Conservation (phyloP, 2,888 invertebrate species). For the Altica lythri region DNA sequence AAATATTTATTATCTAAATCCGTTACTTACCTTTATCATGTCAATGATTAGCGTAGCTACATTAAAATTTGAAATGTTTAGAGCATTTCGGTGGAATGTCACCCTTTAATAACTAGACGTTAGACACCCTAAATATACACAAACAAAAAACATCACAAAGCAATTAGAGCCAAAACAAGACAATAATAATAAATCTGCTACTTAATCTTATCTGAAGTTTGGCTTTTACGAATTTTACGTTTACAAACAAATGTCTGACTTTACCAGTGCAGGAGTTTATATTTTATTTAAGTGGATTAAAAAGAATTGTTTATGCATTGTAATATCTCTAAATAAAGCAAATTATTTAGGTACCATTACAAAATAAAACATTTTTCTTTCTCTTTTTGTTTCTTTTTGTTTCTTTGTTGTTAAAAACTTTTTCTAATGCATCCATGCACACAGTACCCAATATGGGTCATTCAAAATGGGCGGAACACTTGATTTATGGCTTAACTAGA, state of each 20-base stretch:
- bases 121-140: slow-evolving; percentile 12
- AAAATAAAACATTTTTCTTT: too few relatives aligned
- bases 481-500: too few relatives aligned
- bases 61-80: background rate
- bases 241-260: slow-evolving; percentile 21
- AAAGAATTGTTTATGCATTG: too few relatives aligned
- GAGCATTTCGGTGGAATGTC: slow-evolving; percentile 16
- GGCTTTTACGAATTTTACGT: slow-evolving; percentile 14
- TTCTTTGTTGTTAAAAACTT: too few relatives aligned
- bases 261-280: background rate
- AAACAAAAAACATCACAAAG: slow-evolving; percentile 14
- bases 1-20: too few relatives aligned
- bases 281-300: background rate
- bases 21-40: slow-evolving; percentile 4
- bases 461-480: too few relatives aligned
- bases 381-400: too few relatives aligned
- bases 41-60: background rate
- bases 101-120: too few relatives aligned
- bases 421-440: too few relatives aligned
- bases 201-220: slow-evolving; percentile 32
- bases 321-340: too few relatives aligned
- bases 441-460: too few relatives aligned
- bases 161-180: slow-evolving; percentile 26
- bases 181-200: slow-evolving; percentile 32
- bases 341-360: too few relatives aligned